Base-by-base conservation (phyloP, 2,113 vertebrate genomes). In the Dasypus novemcinctus region DNA sequence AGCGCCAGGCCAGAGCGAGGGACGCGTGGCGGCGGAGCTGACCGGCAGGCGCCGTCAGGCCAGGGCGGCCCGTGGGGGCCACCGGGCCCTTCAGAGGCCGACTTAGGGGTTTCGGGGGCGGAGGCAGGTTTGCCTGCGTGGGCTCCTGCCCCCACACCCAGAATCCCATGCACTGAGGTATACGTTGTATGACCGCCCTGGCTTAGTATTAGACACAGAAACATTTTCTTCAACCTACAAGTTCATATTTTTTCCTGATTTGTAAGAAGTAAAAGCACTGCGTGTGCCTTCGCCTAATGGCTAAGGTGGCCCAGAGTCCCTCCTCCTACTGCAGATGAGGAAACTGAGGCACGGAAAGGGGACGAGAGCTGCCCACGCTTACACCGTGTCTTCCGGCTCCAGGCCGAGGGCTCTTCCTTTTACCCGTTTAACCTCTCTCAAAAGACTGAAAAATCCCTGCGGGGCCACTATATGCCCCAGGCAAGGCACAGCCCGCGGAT, bases 31-130 rank as follows among this genome's bases (percentile, higher is more conserved):
- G n/a, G 33, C 23, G 7, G 41, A 81, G 64, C 74, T 2, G 6
- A 3, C 17, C 8, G 2, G 18, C 61, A 5, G 12, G 21, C 11
- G 31, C 12, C 31, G 0, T 7, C 8, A n/a, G 21, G 21, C 3
- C 33, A 49, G 20, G 38, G 14, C 33, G n/a, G 13, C 23, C 18
- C 27, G 49, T n/a, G 4, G 72, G 20, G 20, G 38, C 41, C 52
- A 20, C 27, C 38, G 2, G 0, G 7, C 4, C 61, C 76, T 15
- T 15, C 21, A 46, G 87, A 46, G 36, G 41, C n/a, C 18, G 2
- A 31, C 1, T 4, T 14, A 7, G 10, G 69, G 33, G 76, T 27
- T 54, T 46, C 1, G 0, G 7, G 29, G 29, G 36, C 49, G 29
- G 20, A 31, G 18, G 23, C 17, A 52, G 20, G 5, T 71, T 14